Base-by-base conservation (phyloP, 2,797 vertebrate species). In the Peromyscus aztecus region DNA sequence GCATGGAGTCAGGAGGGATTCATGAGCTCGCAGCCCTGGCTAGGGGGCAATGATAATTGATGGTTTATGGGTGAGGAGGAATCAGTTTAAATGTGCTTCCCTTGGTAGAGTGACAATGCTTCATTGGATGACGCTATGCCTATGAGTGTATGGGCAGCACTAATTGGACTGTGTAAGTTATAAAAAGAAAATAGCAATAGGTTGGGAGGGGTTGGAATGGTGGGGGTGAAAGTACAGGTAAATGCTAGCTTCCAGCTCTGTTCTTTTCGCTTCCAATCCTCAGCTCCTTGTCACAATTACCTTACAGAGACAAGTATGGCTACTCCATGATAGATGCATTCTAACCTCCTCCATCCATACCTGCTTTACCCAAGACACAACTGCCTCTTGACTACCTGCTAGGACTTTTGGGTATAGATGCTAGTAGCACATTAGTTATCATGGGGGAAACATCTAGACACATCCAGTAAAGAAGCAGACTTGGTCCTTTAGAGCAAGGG, bases 281-380 rank as follows among this genome's bases (percentile, higher is more conserved):
- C 71, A 40, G 59, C 7, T 46, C 16, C 37, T 19, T 0, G 3
- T 11, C 6, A 1, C 0, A 13, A 76, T 21, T 2, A 16, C 49
- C 69, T 92, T 21, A 7, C 0, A 1, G 7, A 23, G 49, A 24
- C n/a, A 77, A 13, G 0, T 13, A 55, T 52, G 34, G 9, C 27
- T 0, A 19, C 10, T 19, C 23, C 11, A 19, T 63, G 34, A 37
- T 57, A 55, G 31, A 46, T 55, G 43, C 27, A 40, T 87, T 75
- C n/a, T 67, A 13, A 89, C 23, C 17, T 57, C 14, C 10, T 84
- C 16, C 7, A 29, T 34, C 59, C 29, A 5, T 23, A 31, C 76
- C 13, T 61, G 67, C 1, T 4, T 17, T 2, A 46, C 67, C 31
- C 10, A 67, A 55, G 7, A 29, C 63, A 19, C 37, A 55, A 88